phyloP scores from a whole-genome alignment of 2,888 invertebrate genomes.

The Brachyopa scutellaris region DNA sequence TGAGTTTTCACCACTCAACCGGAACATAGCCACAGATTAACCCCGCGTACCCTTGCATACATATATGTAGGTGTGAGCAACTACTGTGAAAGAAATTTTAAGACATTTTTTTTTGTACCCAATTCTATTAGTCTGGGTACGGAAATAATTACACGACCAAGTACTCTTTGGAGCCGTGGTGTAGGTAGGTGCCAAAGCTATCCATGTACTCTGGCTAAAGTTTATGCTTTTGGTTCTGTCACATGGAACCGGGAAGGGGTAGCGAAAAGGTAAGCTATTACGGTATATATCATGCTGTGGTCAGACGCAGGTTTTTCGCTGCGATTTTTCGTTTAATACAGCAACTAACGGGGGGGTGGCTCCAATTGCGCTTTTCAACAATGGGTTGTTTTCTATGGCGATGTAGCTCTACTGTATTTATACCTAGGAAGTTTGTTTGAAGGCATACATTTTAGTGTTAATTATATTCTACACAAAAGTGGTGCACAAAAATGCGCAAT shows the following conservation, averaged over 20 bases:
- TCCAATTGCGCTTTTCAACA: conserved; percentile 49
- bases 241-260: conserved; percentile 49
- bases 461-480: conserved; percentile 61
- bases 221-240: conserved; percentile 32
- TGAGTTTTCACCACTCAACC: conserved; percentile 60
- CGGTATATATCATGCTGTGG: conserved; percentile 55
- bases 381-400: conserved; percentile 51
- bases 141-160: conserved; percentile 62
- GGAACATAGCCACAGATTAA: conserved; percentile 67
- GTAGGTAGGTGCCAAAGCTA: conserved; percentile 26
- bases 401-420: not conserved
- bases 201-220: not conserved
- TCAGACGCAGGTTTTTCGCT: conserved; percentile 63
- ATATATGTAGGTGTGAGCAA: too few relatives aligned
- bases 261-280: conserved; percentile 55
- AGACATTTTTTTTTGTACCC: conserved; percentile 55
- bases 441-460: conserved; percentile 55
- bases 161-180: conserved; percentile 23
- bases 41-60: conserved; percentile 52
- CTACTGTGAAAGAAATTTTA: conserved; percentile 37
- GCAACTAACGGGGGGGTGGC: conserved; percentile 7
- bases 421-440: conserved; percentile 5
- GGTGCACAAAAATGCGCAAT: conserved; percentile 48
- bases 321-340: conserved; percentile 47
- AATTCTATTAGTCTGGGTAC: conserved; percentile 61